Conservation (phyloP, 1,140 invertebrate genomes). For the Aphidius gifuensis region DNA sequence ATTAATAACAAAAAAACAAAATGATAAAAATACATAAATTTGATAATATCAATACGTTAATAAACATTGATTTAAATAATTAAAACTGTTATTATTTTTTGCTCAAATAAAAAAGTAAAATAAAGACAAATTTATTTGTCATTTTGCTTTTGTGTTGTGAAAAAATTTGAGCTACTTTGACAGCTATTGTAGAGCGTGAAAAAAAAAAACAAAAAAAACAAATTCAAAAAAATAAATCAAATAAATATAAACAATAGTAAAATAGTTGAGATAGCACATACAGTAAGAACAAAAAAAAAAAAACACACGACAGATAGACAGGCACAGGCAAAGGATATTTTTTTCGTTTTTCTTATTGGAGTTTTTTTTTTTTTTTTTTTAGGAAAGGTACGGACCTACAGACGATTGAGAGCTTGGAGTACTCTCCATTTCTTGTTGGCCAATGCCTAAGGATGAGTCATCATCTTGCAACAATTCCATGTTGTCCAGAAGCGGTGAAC, state of each 20-base stretch:
- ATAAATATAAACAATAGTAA: too few relatives aligned
- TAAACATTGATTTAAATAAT: too few relatives aligned
- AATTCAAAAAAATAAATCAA: background rate
- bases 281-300: constrained; percentile 34
- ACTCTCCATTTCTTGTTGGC: constrained; percentile 52
- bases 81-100: too few relatives aligned
- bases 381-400: constrained; percentile 50
- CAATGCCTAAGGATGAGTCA: constrained; percentile 52
- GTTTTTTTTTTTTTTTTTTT: constrained; percentile 5
- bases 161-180: background rate
- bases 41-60: too few relatives aligned
- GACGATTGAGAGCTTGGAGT: constrained; percentile 48
- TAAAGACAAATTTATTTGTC: too few relatives aligned
- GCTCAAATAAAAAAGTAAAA: too few relatives aligned
- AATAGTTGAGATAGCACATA: constrained; percentile 23
- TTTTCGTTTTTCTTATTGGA: constrained; percentile 10
- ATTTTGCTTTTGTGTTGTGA: background rate
- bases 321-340: constrained; percentile 26
- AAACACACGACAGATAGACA: constrained; percentile 33
- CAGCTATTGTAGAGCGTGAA: constrained; percentile 1
- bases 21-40: background rate
- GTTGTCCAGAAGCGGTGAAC: constrained; percentile 53
- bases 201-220: constrained; percentile 17
- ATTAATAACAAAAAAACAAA: background rate
- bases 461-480: constrained; percentile 56